Evolutionary conservation across 2,113 vertebrate genomes (phyloP).

Genomic region (Dissostichus mawsoni): DNA sequence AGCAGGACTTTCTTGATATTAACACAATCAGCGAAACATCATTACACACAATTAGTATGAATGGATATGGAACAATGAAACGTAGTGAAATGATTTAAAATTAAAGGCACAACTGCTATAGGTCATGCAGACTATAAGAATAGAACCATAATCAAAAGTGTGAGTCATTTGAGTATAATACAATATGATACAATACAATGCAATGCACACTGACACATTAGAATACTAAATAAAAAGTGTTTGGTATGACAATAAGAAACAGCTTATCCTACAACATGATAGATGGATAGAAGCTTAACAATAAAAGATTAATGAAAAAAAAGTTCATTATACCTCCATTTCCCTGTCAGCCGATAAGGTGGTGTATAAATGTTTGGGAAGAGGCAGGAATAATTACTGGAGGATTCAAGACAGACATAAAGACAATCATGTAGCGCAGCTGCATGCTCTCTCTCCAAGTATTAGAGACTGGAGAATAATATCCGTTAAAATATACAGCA

Average conservation of each 20-base stretch:
- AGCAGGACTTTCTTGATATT: conserved; percentile 38
- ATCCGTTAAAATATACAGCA: conserved; percentile 30
- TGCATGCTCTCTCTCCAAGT: background rate
- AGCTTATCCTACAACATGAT: background rate
- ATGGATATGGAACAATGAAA: conserved; percentile 28
- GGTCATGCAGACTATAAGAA: background rate
- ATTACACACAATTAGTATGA: conserved; percentile 48
- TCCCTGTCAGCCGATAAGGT: conserved; percentile 5
- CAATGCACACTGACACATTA: background rate
- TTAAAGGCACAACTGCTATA: conserved; percentile 12
- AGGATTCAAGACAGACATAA: conserved; percentile 13
- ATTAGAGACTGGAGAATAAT: conserved; percentile 8
- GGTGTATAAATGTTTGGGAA: conserved; percentile 16
- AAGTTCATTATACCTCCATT: conserved; percentile 2
- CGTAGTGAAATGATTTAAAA: conserved; percentile 16
- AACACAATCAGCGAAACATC: conserved; percentile 53
- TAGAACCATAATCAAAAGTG: background rate
- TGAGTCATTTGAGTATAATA: background rate
- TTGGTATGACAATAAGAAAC: conserved; percentile 3
- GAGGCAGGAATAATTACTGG: conserved; percentile 31
- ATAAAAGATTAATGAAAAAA: conserved; percentile 25
- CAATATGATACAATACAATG: background rate
- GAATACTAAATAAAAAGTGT: background rate
- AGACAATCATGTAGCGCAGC: conserved; percentile 8
- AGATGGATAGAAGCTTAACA: conserved; percentile 13